Evolutionary conservation across 2,888 invertebrate genomes (phyloP).

Genomic region (Zootermopsis nevadensis): DNA sequence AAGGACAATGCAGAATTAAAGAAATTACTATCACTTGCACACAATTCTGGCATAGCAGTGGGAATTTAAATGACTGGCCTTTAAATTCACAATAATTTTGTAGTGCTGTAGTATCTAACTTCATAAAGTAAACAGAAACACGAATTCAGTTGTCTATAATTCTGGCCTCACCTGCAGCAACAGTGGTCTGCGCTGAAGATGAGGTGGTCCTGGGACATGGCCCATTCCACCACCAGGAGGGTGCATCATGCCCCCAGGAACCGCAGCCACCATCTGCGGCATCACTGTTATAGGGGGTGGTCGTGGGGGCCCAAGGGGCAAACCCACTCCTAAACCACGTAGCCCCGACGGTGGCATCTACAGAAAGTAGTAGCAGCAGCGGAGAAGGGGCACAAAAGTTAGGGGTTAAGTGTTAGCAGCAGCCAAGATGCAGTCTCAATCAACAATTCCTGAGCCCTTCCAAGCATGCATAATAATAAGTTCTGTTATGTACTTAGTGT

Average conservation of each 20-base stretch:
- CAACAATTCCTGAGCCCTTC: conserved; percentile 52
- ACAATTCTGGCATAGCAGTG: no score
- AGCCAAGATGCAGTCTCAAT: conserved; percentile 55
- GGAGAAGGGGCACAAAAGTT: conserved; percentile 39
- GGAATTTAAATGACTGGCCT: neutral
- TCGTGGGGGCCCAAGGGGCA: conserved; percentile 60
- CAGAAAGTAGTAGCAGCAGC: conserved; percentile 40
- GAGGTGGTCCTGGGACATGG: conserved; percentile 52
- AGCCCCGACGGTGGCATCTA: conserved; percentile 47
- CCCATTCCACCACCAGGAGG: conserved; percentile 56
- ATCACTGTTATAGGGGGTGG: conserved; percentile 58
- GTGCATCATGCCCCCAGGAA: conserved; percentile 59
- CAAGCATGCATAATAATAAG: conserved; percentile 25
- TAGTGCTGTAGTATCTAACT: neutral
- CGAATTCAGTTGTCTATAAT: neutral
- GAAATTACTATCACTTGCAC: no score
- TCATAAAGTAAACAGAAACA: no score
- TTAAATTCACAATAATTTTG: neutral
- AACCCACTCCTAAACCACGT: conserved; percentile 61
- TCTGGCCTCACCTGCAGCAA: conserved; percentile 82
- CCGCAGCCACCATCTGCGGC: conserved; percentile 51
- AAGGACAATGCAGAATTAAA: no score
- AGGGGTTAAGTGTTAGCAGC: conserved; percentile 41
- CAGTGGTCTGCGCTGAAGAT: conserved; percentile 78
- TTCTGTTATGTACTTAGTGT: no score